Base-by-base conservation (phyloP, 2,113 vertebrate genomes). In the Lophotis ruficrista region DNA sequence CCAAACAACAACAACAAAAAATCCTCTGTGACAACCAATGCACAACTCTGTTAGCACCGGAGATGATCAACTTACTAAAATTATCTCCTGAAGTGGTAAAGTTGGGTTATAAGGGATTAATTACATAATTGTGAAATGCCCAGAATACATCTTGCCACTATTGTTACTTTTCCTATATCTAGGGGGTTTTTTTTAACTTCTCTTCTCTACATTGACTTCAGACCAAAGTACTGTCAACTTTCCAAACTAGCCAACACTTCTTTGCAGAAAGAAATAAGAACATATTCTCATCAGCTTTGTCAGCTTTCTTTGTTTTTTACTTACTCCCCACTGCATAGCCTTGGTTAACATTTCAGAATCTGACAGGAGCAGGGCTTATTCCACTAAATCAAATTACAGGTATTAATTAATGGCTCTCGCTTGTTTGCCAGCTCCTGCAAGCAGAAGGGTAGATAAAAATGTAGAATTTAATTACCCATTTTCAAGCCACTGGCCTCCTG, bases 351-450 rank as follows among this genome's bases (percentile, higher is more conserved):
- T 84, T 83, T 96, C 69, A 91, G 85, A 72, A 68, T 47, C 87
- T 77, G 91, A 93, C 81, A 89, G 91, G 18, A 87, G 17, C 48
- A 87, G 53, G 66, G 37, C 30, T 92, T 79, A 72, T 58, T 92
- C 50, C 87, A 72, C 70, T 57, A 94, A 94, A 91, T 53, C 38
- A 93, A 93, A 96, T 96, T 94, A 93, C 81, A 92, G 72, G 62
- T 89, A 95, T 94, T 94, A 97, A 95, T 96, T 96, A 95, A 96
- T 93, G 96, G 56, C 50, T 93, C 79, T 27, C 19, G 22, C 83
- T 91, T 94, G 19, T 95, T 95, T 96, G 89, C 93, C 88, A 95
- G 93, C 85, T 89, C 60, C 91, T 95, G 89, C 91, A 85, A 83
- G 80, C 35, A 93, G 87, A 61, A 45, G 61, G 82, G 48, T 28